Evolutionary conservation across 2,888 invertebrate genomes (phyloP).

Genomic region (Creontiades dilutus): DNA sequence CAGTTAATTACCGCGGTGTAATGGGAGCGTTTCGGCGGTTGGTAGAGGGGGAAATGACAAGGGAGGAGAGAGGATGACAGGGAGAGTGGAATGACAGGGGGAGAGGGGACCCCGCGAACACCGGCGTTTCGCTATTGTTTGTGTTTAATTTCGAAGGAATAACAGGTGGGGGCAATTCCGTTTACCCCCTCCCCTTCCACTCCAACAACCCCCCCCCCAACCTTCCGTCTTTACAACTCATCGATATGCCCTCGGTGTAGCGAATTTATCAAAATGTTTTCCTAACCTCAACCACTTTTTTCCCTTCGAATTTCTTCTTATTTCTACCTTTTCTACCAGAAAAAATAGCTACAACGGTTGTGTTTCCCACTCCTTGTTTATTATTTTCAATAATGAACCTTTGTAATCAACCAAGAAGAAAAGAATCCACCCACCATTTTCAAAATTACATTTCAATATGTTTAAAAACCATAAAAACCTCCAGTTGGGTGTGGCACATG

Average conservation of each 20-base stretch:
- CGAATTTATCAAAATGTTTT: constrained; percentile 50
- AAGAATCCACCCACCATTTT: no score
- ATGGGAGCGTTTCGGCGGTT: constrained; percentile 64
- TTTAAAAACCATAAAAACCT: no score
- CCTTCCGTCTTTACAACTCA: not conserved
- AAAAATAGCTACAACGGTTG: not conserved
- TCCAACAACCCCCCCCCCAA: not conserved
- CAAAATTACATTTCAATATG: no score
- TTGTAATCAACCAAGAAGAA: no score
- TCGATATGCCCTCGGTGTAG: constrained; percentile 13
- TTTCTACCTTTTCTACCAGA: not conserved
- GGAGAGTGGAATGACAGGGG: not conserved
- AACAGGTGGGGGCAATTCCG: constrained; percentile 67
- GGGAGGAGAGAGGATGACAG: not conserved
- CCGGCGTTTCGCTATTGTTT: constrained; percentile 68
- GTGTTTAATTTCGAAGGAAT: constrained; percentile 66
- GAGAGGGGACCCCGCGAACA: constrained; percentile 29
- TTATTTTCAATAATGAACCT: no score
- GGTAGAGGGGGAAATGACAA: not conserved
- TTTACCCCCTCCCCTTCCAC: not conserved
- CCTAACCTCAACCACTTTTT: constrained; percentile 17
- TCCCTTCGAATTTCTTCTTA: not conserved
- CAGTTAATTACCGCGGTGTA: constrained; percentile 67
- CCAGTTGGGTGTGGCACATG: no score
- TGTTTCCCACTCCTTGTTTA: no score